Conservation (phyloP, 92 coral and sea anemone genomes). For the Siderastrea siderea region DNA sequence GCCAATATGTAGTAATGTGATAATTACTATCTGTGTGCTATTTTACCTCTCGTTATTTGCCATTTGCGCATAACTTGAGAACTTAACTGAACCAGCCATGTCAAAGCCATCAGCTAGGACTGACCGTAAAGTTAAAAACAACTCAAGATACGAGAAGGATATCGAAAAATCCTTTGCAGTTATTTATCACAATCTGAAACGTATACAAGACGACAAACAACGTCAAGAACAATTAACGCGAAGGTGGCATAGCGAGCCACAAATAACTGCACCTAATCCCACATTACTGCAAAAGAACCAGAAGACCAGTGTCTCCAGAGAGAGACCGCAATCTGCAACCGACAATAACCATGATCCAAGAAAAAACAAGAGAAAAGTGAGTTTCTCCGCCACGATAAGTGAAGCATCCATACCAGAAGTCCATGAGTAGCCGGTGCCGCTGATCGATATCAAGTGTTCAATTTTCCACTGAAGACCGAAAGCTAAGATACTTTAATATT, state of each 20-base stretch:
- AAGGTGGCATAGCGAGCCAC: constrained; percentile 28
- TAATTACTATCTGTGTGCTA: no score
- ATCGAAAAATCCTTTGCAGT: constrained; percentile 33
- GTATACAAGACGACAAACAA: constrained; percentile 31
- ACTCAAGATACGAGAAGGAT: constrained; percentile 19
- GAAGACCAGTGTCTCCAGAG: neutral
- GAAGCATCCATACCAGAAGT: neutral
- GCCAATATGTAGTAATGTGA: no score
- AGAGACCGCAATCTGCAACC: neutral
- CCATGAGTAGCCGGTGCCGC: neutral
- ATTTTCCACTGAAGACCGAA: neutral
- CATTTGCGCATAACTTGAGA: no score
- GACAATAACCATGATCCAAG: neutral
- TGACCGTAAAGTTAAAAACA: neutral
- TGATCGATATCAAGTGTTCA: neutral
- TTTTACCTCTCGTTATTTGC: no score
- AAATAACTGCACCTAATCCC: neutral
- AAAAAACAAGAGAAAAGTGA: constrained; percentile 6
- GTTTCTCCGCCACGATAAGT: neutral
- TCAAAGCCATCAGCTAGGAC: neutral
- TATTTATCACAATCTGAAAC: constrained; percentile 35
- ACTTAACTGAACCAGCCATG: no score
- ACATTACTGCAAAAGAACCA: neutral
- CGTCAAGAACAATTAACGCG: neutral
- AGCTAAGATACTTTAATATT: no score